Percentiles rank a stretch among this genome's conserved stretches.
Evolutionary conservation across 2,797 vertebrate species (phyloP).

Genomic region (Mycteria americana): DNA sequence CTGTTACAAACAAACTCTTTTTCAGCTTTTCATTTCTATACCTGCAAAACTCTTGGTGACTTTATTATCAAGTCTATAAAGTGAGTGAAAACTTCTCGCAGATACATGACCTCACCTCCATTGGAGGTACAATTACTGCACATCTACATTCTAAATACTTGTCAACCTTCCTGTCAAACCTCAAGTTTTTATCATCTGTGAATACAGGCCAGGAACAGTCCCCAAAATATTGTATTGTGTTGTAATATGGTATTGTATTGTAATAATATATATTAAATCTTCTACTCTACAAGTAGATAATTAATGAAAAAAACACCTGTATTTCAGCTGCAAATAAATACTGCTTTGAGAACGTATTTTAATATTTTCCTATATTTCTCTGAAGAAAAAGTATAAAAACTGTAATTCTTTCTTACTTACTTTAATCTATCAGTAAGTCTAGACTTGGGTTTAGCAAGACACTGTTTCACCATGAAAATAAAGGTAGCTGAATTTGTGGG

Average conservation of each 20-base stretch:
- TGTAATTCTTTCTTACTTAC: constrained; percentile 76
- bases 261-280: not conserved
- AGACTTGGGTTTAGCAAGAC: constrained; percentile 81
- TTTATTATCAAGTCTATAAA: not conserved
- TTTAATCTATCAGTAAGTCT: constrained; percentile 82
- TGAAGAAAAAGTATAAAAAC: not conserved
- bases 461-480: constrained; percentile 90
- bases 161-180: not conserved
- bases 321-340: not conserved
- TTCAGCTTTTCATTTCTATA: not conserved
- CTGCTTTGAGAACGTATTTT: not conserved
- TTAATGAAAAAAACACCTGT: not conserved
- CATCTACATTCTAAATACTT: not conserved
- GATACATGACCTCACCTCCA: not conserved
- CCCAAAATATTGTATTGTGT: not conserved
- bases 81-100: not conserved
- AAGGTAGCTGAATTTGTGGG: constrained; percentile 81
- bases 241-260: not conserved
- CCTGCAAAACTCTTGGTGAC: not conserved
- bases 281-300: not conserved
- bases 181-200: not conserved
- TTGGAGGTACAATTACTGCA: not conserved
- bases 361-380: not conserved
- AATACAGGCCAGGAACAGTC: not conserved
- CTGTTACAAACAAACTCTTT: not conserved